Base-by-base conservation (phyloP, 2,888 invertebrate genomes). In the Drosophila mulleri region DNA sequence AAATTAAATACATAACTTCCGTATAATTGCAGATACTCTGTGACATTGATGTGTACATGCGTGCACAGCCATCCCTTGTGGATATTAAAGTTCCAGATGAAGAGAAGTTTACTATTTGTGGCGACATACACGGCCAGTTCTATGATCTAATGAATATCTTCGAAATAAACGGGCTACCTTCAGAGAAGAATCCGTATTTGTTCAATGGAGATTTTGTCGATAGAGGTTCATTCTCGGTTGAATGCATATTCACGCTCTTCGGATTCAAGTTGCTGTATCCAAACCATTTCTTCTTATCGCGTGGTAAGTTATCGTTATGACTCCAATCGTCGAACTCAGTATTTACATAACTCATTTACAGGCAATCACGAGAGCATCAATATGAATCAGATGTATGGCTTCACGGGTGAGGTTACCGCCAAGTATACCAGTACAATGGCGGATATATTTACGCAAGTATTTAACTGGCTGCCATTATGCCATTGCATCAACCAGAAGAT, bases 201-300 rank as follows among this genome's bases (percentile, higher is more conserved):
- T 99, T 99, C 93, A 99, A 99, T 93, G 99, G 99, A 70, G 99
- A 99, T 94, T 99, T 99, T 93, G 99, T 99, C 20, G 99, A 99
- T 93, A 94, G 99, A 93, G 99, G 99, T 16, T 99, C 99, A 0
- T 99, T 99, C 93, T 99, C 99, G 41, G 99, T 99, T 37, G 99
- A 99, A 94, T 99, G 99, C 92, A 99, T 99, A 91, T 98, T 99
- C 92, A 97, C 97, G 11, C 94, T 99, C 76, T 98, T 99, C 93
- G 98, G 98, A 75, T 99, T 98, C 93, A 99, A 99, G 93, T 94
- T 99, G 74, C 94, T 99, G 56, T 99, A 96, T 93, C 99, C 99
- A 0, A 95, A 99, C 91, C 97, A 99, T 93, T 99, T 99, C 94
- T 99, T 95, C 93, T 97, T 99, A 97, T 98, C 99, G 1, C 95